Conservation (phyloP, 2,888 invertebrate species). For the Phyto melanocephala region DNA sequence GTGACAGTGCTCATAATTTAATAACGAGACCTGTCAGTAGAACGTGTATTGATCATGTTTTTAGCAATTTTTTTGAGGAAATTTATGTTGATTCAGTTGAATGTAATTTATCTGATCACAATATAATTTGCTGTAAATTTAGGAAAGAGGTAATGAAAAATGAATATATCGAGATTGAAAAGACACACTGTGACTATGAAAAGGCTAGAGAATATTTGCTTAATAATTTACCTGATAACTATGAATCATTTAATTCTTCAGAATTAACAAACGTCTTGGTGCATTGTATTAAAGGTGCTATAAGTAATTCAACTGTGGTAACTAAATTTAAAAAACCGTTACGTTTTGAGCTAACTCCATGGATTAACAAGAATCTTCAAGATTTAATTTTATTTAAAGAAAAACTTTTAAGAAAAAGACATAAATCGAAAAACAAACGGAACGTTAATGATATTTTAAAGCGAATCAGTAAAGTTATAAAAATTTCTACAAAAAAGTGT, state of each 20-base stretch:
- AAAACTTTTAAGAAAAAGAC: conserved; percentile 12
- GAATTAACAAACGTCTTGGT: neutral
- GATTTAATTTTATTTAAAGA: neutral
- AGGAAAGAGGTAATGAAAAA: neutral
- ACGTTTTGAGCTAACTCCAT: conserved; percentile 17
- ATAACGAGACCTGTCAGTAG: conserved; percentile 14
- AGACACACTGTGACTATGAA: neutral
- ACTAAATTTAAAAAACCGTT: neutral
- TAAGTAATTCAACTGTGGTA: neutral
- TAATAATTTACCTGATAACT: neutral
- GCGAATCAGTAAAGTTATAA: neutral
- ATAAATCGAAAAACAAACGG: neutral
- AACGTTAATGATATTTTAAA: neutral
- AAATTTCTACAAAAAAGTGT: neutral
- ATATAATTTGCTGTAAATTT: neutral
- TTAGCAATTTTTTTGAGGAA: conserved; percentile 6
- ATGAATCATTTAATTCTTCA: neutral
- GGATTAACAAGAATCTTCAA: conserved; percentile 13
- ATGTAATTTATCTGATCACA: neutral
- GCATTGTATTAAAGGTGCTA: neutral
- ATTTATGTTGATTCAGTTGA: neutral
- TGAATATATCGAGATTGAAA: neutral
- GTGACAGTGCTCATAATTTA: too few species aligned
- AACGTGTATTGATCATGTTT: conserved; percentile 14
- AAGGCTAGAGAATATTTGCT: neutral